phyloP scores from a whole-genome alignment of 1,140 invertebrate species.

The Nylanderia fulva region DNA sequence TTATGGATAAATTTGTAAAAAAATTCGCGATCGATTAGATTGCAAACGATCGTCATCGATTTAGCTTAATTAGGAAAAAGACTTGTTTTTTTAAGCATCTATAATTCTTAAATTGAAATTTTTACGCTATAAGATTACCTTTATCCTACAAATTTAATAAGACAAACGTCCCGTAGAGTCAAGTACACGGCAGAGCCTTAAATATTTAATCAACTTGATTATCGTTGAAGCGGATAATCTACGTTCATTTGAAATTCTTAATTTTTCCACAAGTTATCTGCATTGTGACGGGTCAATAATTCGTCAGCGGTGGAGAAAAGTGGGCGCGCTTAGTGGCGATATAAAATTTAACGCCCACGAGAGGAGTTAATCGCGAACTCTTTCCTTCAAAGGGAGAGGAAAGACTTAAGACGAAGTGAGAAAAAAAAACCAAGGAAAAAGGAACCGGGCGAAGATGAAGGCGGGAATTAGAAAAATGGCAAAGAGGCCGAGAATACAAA shows the following conservation, averaged over 20 bases:
- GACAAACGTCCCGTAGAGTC: background rate
- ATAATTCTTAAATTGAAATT: background rate
- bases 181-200: background rate
- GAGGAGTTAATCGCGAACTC: slow-evolving; percentile 31
- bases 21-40: background rate
- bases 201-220: slow-evolving; percentile 26
- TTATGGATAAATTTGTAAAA: background rate
- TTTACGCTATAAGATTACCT: too few species aligned
- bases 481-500: slow-evolving; percentile 47
- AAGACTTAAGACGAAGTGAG: slow-evolving; percentile 27
- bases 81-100: background rate
- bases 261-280: slow-evolving; percentile 9
- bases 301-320: slow-evolving; percentile 3
- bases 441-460: slow-evolving; percentile 4
- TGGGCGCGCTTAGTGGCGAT: slow-evolving; percentile 22
- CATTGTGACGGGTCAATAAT: slow-evolving; percentile 4
- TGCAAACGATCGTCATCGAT: background rate
- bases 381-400: slow-evolving; percentile 27
- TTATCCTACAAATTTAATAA: background rate
- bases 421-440: background rate
- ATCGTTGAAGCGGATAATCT: background rate
- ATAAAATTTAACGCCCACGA: slow-evolving; percentile 32
- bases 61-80: background rate
- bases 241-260: background rate
- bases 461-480: slow-evolving; percentile 44